Conservation (phyloP, 2,888 invertebrate species). For the Drosophila putrida region DNA sequence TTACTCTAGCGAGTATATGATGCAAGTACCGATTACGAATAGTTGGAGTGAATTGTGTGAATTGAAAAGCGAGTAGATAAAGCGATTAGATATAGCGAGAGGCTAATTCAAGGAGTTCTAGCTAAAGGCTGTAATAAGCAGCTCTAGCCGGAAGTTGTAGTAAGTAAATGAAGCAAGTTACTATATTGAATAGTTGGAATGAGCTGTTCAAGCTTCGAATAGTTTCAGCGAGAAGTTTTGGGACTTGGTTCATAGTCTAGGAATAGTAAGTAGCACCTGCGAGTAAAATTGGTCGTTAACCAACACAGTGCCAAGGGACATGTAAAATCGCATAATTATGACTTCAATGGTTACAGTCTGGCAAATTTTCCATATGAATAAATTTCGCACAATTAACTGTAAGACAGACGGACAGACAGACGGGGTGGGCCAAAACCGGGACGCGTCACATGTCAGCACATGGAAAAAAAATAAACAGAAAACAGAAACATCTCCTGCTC, state of each 20-base stretch:
- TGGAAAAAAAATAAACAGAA: slow-evolving; percentile 9
- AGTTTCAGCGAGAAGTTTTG: not conserved
- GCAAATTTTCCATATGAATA: slow-evolving; percentile 77
- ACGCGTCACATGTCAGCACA: slow-evolving; percentile 67
- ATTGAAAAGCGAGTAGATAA: no score
- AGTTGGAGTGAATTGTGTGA: no score
- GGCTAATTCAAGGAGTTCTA: no score
- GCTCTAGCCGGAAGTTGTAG: no score
- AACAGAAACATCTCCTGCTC: slow-evolving; percentile 14
- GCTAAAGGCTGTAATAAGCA: no score
- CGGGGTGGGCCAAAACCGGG: slow-evolving; percentile 29
- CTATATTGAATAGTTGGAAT: not conserved
- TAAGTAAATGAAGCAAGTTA: no score
- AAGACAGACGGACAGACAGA: not conserved
- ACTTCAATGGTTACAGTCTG: slow-evolving; percentile 74
- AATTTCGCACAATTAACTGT: slow-evolving; percentile 73
- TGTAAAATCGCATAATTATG: slow-evolving; percentile 66
- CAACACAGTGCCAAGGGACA: slow-evolving; percentile 25
- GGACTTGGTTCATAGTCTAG: not conserved
- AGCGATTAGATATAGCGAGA: no score
- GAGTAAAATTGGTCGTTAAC: slow-evolving; percentile 15
- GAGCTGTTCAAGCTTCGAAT: not conserved
- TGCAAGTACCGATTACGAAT: no score
- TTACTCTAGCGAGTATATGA: not conserved
- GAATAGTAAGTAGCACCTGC: not conserved